These are phyloP conservation scores for Brachypalpus laphriformis DNA, from an alignment of 2,888 invertebrate species.

Conservation along the genomic window DNA sequence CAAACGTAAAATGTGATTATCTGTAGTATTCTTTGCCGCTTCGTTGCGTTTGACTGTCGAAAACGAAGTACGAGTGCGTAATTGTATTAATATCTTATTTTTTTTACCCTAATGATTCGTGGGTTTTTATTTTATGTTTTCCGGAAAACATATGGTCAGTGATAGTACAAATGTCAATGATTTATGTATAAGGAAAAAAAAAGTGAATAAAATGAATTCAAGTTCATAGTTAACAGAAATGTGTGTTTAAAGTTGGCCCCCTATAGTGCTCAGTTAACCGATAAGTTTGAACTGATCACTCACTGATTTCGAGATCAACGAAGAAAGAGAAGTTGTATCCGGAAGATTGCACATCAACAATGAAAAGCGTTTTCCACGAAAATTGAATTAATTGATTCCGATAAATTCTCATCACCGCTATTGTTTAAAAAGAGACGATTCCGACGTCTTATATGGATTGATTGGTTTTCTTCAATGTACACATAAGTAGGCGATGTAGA, in stretches of 20 bases:
- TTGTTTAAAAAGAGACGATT: constrained; percentile 10
- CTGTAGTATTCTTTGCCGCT: constrained; percentile 37
- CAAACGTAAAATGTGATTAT: constrained; percentile 53
- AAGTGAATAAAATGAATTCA: neutral
- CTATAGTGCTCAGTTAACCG: neutral
- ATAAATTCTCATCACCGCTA: constrained; percentile 30
- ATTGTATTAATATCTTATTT: neutral
- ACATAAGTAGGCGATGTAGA: constrained; percentile 14
- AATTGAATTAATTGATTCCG: constrained; percentile 23
- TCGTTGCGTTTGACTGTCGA: constrained; percentile 28
- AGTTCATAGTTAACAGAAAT: constrained; percentile 2
- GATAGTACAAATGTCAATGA: too few relatives aligned
- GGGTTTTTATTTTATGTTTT: constrained; percentile 7
- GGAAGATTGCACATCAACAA: neutral
- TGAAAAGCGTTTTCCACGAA: constrained; percentile 4
- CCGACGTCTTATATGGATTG: constrained; percentile 5
- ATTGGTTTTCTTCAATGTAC: neutral
- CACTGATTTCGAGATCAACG: neutral
- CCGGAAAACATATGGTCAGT: constrained; percentile 39
- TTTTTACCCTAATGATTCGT: neutral
- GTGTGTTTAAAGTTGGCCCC: neutral
- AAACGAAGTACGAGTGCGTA: neutral
- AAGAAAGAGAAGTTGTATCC: neutral
- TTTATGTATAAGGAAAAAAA: too few relatives aligned
- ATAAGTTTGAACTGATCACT: too few relatives aligned